Percentiles rank a stretch among this genome's conserved stretches.
These are phyloP conservation scores for Apantesis nais DNA, from an alignment of 2,888 invertebrate species.

Conservation along the genomic window DNA sequence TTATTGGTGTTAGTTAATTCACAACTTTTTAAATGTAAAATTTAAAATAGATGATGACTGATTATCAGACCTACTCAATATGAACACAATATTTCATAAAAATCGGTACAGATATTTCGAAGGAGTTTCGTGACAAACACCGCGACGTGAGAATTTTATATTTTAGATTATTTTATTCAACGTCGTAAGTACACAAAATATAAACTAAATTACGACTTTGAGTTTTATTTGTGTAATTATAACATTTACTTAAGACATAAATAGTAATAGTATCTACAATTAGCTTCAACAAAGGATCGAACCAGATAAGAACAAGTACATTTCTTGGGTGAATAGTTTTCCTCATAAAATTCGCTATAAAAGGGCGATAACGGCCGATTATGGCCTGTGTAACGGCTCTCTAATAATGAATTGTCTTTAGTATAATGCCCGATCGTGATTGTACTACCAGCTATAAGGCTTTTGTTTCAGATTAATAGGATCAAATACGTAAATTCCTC, in stretches of 20 bases:
- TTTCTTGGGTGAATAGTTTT: conserved; percentile 83
- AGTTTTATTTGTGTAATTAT: neutral
- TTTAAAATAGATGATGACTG: too few species aligned
- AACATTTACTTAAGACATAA: conserved; percentile 16
- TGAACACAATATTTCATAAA: too few species aligned
- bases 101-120: too few species aligned
- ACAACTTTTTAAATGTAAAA: neutral
- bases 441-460: conserved; percentile 60
- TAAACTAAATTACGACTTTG: neutral
- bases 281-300: conserved; percentile 70
- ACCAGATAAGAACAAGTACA: conserved; percentile 72
- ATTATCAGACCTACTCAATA: too few species aligned
- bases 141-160: too few species aligned
- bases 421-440: conserved; percentile 78
- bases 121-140: too few species aligned
- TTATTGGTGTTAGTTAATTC: neutral
- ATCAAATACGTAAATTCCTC: conserved; percentile 55
- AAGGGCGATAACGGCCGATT: conserved; percentile 85
- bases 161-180: neutral
- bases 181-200: neutral
- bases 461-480: conserved; percentile 66
- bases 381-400: conserved; percentile 79
- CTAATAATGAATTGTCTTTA: conserved; percentile 86
- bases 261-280: conserved; percentile 54
- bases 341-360: conserved; percentile 84